Evolutionary conservation across 2,888 invertebrate species (phyloP), one percentile per base, ranked within the genome.

Genomic region (Silvanus unidentatus): DNA sequence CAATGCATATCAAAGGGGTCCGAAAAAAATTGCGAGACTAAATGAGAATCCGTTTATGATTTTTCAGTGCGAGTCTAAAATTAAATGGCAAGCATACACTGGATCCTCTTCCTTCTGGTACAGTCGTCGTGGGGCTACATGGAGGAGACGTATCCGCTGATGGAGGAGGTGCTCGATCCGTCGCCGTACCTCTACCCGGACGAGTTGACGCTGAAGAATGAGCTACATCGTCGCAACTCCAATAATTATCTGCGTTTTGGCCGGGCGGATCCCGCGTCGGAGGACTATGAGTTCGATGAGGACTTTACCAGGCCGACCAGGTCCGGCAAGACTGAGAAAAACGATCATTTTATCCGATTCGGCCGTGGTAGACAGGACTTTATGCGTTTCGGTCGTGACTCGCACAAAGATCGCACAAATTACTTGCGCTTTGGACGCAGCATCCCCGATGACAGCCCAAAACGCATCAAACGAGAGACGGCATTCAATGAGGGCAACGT

Each of bases 281-380:
- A 52, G 15, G 49, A 51, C 22, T 52, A 57, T 35, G 52, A 55
- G 29, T 57, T 55, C 15, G 46, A 55, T 27, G 54, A 54, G 14
- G 56, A 60, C 13, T 55, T 55, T 1, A 56, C 57, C 5, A 39
- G 55, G 37, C 59, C 58, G 2, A 55, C 60, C 2, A 46, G 59
- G 40, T 54, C 54, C 2, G 61, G 58, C 22, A 54, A 54, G 43
- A 45, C 46, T 39, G 53, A 58, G 40, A 60, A 62, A 40, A 63
- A 59, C 44, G 62, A 62, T 39, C 53, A 58, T 37, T 62, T 63
- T 43, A 55, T 64, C 16, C 52, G 63, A 45, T 64, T 62, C 43
- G 63, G 62, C 11, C 45, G 62, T 38, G 53, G 54, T 45, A 56
- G 55, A 36, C 48, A 56, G 38, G 54, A 58, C 40, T 54, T 52